Percentiles rank a stretch among this genome's conserved stretches.
Conservation (phyloP, 2,113 vertebrate species). For the Actenoides lindsayi region DNA sequence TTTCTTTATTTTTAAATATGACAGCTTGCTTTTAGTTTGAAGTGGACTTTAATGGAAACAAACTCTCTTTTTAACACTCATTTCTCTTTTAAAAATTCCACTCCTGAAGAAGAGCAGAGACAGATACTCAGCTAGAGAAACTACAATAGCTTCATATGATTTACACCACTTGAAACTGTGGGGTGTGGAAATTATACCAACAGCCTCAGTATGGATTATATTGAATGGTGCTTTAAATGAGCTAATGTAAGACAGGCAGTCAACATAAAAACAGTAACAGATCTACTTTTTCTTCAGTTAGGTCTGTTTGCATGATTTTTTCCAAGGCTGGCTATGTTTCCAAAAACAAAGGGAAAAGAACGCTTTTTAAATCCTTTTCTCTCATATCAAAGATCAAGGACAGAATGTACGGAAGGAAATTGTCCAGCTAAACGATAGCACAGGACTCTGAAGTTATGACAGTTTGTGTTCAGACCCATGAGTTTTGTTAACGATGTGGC, state of each 20-base stretch:
- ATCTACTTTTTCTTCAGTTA: neutral
- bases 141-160: neutral
- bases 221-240: neutral
- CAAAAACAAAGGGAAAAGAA: neutral
- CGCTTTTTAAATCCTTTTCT: neutral
- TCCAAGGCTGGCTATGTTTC: neutral
- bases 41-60: neutral
- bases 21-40: slow-evolving; percentile 5
- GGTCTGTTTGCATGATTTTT: neutral
- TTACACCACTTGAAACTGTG: neutral
- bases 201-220: neutral
- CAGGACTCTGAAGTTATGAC: neutral
- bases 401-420: neutral
- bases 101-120: neutral
- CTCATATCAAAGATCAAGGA: neutral
- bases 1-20: neutral
- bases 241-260: neutral
- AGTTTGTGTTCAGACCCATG: neutral
- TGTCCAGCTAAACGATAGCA: neutral
- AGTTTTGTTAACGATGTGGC: accelerated
- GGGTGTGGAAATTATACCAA: neutral
- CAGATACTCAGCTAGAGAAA: neutral
- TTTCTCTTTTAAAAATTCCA: neutral
- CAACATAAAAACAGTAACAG: neutral
- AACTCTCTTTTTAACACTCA: neutral